Evolutionary conservation across 92 coral and sea anemone genomes (phyloP), one percentile per base, ranked within the genome.

Genomic region (Hydrozoanthus gracilis): DNA sequence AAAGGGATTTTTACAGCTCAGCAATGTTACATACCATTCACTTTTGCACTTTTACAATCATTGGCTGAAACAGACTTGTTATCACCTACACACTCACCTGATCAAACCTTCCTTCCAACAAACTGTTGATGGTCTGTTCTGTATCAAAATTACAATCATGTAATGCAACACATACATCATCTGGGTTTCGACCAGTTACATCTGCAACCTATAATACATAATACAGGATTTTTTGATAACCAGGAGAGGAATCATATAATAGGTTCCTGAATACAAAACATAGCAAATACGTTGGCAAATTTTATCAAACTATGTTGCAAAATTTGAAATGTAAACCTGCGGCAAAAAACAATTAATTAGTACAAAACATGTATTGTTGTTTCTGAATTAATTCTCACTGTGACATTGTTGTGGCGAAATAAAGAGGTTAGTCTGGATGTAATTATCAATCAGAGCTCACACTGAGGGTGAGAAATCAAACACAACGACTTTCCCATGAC

Each of bases 81-180:
- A 27, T 27, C 39, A 15, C 14, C 54, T 15, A 17, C 20, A 11
- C n/a, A 55, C 71, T 68, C 87, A 95, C 98, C 99, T 96, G 98
- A 67, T 95, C 96, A 75, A 87, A 88, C 70, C 94, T 86, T 62
- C 98, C 99, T 87, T 96, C 99, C 50, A 96, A 79, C 84, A 96
- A 73, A 20, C 93, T 94, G 88, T 91, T 93, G 58, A 96, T 95
- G 69, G 99, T 91, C 50, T 92, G 88, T 74, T 93, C 98, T 48
- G 96, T 91, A 88, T 90, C 96, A 88, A 91, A 91, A 77, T 96
- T 91, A 86, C 93, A 95, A 84, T 96, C 99, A 89, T 96, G 96
- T 35, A 96, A 92, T 8, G 99, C 99, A 73, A 96, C 89, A 16
- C 94, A 92, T 48, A 95, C 98, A 35, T 90, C 98, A 88, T 96